A percentile compares a stretch with the other conserved stretches of the same genome.
Conservation (phyloP, 2,797 vertebrate genomes). For the Parauchenoglanis punctatus region DNA sequence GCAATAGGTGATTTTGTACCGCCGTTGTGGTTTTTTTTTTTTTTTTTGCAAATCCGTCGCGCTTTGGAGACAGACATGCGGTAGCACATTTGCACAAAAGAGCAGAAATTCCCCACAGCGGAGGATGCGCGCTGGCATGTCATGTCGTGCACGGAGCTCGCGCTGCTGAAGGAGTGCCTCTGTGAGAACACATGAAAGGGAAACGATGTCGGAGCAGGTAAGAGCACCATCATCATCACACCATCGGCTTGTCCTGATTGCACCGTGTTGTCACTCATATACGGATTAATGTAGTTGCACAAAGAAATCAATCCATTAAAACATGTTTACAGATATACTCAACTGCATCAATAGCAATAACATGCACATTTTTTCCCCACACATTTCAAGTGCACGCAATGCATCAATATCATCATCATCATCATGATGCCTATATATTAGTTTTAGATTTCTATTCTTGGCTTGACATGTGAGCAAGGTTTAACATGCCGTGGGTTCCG, state of each 20-base stretch:
- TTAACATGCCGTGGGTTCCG: neutral
- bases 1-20: neutral
- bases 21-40: too few species aligned
- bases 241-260: neutral
- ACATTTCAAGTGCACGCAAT: neutral
- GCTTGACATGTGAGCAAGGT: neutral
- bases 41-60: neutral
- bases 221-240: slow-evolving; percentile 40
- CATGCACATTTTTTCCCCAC: neutral
- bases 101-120: too few species aligned
- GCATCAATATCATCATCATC: neutral
- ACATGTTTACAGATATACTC: neutral
- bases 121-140: slow-evolving; percentile 62
- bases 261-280: neutral
- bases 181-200: slow-evolving; percentile 57
- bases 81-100: neutral
- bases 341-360: neutral
- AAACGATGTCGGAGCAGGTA: slow-evolving; percentile 80
- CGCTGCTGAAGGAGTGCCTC: slow-evolving; percentile 55
- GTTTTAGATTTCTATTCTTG: neutral
- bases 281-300: neutral
- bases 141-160: slow-evolving; percentile 50
- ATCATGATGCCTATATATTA: neutral
- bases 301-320: neutral
- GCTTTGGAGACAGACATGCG: neutral